Percentiles rank a stretch among this genome's conserved stretches.
These are phyloP conservation scores for Clarias laeviceps DNA, from an alignment of 2,797 vertebrate genomes.

Conservation along the genomic window DNA sequence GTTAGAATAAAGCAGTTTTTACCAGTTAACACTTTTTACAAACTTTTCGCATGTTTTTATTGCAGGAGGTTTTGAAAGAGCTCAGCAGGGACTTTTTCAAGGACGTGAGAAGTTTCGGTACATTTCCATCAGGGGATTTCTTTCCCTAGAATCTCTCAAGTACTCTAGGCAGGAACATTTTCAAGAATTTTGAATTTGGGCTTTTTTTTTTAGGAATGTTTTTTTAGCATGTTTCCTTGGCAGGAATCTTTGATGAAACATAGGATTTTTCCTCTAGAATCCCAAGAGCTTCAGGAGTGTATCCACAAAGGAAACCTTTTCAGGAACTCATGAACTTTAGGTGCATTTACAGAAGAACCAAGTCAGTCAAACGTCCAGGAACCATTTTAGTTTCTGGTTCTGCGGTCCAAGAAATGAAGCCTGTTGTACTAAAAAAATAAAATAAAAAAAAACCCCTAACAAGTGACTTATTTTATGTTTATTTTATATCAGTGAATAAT, in stretches of 20 bases:
- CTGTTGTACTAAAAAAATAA: neutral
- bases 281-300: neutral
- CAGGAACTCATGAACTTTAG: neutral
- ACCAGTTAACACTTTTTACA: too few relatives aligned
- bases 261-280: neutral
- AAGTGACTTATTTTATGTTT: neutral
- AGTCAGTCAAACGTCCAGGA: neutral
- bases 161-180: constrained; percentile 11
- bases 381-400: neutral
- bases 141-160: neutral
- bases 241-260: constrained; percentile 3
- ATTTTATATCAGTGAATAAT: neutral
- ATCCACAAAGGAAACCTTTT: neutral
- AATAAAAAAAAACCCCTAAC: neutral
- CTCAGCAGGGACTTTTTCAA: neutral
- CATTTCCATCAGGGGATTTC: neutral
- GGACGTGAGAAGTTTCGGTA: neutral
- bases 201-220: neutral
- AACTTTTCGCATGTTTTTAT: neutral
- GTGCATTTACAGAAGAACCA: neutral
- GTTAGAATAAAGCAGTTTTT: too few relatives aligned
- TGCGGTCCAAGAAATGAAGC: neutral
- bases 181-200: neutral
- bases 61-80: neutral
- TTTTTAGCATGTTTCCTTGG: constrained; percentile 16